A percentile compares a stretch with the other conserved stretches of the same genome.
Conservation (phyloP, 2,888 invertebrate species). For the Agriopis leucophaearia region DNA sequence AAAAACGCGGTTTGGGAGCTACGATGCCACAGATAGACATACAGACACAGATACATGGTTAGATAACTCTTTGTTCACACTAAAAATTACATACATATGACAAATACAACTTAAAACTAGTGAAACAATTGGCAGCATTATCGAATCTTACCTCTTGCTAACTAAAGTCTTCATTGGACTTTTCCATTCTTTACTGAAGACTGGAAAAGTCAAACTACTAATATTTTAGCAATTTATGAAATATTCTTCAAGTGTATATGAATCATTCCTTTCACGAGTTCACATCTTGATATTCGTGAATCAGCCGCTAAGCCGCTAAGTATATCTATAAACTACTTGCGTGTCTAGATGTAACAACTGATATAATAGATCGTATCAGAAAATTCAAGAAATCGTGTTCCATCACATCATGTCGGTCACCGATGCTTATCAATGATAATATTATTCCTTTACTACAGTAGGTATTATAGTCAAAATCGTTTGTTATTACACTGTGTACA, state of each 20-base stretch:
- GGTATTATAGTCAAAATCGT: background rate
- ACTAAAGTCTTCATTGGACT: background rate
- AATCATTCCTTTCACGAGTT: slow-evolving; percentile 9
- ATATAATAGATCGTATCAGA: slow-evolving; percentile 1
- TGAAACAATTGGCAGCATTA: too few species aligned
- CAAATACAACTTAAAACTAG: too few species aligned
- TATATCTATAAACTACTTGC: background rate
- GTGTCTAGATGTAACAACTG: slow-evolving; percentile 5
- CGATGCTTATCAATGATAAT: background rate
- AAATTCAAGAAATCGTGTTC: slow-evolving; percentile 5
- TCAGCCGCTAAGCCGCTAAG: background rate
- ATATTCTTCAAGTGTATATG: background rate
- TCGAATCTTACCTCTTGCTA: too few species aligned
- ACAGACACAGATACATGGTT: too few species aligned
- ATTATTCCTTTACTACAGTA: background rate
- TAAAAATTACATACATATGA: too few species aligned
- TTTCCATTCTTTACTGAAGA: background rate
- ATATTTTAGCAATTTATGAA: background rate
- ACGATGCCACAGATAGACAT: too few species aligned
- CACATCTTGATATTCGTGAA: slow-evolving; percentile 1
- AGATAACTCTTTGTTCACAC: too few species aligned
- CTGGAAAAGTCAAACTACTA: background rate
- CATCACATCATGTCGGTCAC: slow-evolving; percentile 1
- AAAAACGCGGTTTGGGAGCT: too few species aligned
- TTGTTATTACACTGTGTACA: too few species aligned